Base-by-base conservation (phyloP, 2,888 invertebrate genomes). In the Gisinianus flammeolus region DNA sequence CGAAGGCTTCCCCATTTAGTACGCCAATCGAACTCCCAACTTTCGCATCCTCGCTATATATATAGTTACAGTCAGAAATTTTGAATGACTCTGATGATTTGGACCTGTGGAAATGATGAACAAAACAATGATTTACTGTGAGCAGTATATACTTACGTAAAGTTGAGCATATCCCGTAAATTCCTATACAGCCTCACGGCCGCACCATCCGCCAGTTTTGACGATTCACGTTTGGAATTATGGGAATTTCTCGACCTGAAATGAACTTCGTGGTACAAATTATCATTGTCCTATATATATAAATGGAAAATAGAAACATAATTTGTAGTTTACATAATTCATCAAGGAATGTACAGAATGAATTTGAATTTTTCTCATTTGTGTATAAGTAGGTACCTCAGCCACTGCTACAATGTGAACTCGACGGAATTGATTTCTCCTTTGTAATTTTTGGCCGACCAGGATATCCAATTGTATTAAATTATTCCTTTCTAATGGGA, bases 101-200 rank as follows among this genome's bases (percentile, higher is more conserved):
- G 4, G n/a, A 4, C n/a, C n/a, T n/a, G n/a, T n/a, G n/a, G n/a
- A n/a, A n/a, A n/a, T 44, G 52, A 44, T 44, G 8, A 12, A 44
- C 52, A 44, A n/a, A n/a, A n/a, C n/a, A n/a, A 6, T 12, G 22
- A 64, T 24, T 8, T 64, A 24, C 24, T 58, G n/a, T 22, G n/a
- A 67, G 10, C 2, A n/a, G 5, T 31, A 12, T n/a, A 28, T 3
- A 28, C 28, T 5, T 33, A 71, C 71, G 71, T 71, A 24, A 71
- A 71, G 30, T 71, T 71, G 12, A 71, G 30, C 54, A 71, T 71
- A 30, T 71, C 71, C 30, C 71, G 10, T 3, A 71, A n/a, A 24
- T 71, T 44, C 30, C 71, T 16, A n/a, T 56, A 71, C 16, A 71
- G 8, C 24, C 28, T 28, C 24, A 71, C 71, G 2, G 71, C 54